Evolutionary conservation across 2,797 vertebrate genomes (phyloP).

Genomic region (Paguma larvata): DNA sequence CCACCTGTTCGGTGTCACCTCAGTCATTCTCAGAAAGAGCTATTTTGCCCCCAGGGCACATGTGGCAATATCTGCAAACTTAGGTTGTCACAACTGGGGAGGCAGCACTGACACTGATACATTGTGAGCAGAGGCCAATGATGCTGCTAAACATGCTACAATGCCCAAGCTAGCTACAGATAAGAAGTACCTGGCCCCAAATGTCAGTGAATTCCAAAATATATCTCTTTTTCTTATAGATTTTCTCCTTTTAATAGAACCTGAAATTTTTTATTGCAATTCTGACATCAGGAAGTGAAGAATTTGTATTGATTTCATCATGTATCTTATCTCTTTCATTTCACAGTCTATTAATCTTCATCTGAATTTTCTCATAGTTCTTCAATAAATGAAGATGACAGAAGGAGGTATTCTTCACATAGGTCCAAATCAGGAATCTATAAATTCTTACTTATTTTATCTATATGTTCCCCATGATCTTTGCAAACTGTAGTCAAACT

Average conservation of each 20-base stretch:
- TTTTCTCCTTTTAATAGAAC: slow-evolving; percentile 45
- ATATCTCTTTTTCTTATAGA: slow-evolving; percentile 1
- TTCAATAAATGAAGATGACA: slow-evolving; percentile 62
- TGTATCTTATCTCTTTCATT: slow-evolving; percentile 52
- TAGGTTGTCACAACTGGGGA: background rate
- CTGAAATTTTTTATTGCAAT: slow-evolving; percentile 45
- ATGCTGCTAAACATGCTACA: background rate
- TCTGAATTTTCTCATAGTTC: slow-evolving; percentile 61
- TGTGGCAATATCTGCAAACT: background rate
- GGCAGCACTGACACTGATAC: background rate
- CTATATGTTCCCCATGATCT: background rate
- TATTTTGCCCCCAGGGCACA: background rate
- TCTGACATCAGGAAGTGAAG: background rate
- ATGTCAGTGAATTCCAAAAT: background rate
- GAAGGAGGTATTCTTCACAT: background rate
- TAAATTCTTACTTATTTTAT: slow-evolving; percentile 31
- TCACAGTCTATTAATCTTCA: slow-evolving; percentile 62
- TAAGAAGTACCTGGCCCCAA: background rate
- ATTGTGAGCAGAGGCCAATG: background rate
- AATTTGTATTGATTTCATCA: slow-evolving; percentile 57
- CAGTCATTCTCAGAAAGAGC: background rate
- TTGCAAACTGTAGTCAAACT: background rate
- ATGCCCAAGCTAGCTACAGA: background rate
- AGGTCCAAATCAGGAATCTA: background rate
- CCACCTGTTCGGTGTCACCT: background rate